These are phyloP conservation scores for Semicossyphus pulcher DNA, from an alignment of 2,113 vertebrate species.

Conservation along the genomic window DNA sequence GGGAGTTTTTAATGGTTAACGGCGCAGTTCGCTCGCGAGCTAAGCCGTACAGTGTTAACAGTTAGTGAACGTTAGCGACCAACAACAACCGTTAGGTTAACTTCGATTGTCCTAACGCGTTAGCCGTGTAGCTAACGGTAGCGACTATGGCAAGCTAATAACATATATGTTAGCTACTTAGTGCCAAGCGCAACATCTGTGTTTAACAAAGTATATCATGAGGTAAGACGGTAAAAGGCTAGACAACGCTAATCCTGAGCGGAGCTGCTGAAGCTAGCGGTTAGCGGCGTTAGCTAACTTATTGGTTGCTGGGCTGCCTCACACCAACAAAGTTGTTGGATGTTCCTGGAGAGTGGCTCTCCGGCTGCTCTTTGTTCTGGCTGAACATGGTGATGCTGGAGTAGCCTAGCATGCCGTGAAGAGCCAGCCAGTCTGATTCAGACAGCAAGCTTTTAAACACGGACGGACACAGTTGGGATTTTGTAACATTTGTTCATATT, in stretches of 20 bases:
- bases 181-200: background rate
- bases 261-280: slow-evolving; percentile 52
- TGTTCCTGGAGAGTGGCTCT: slow-evolving; percentile 73
- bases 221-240: background rate
- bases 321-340: slow-evolving; percentile 74
- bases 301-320: slow-evolving; percentile 42
- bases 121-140: slow-evolving; percentile 53
- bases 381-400: slow-evolving; percentile 50
- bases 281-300: slow-evolving; percentile 67
- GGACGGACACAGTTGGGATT: background rate
- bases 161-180: slow-evolving; percentile 8
- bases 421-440: slow-evolving; percentile 10
- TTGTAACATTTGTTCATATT: slow-evolving; percentile 30
- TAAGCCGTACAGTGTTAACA: slow-evolving; percentile 30
- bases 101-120: slow-evolving; percentile 71
- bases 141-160: slow-evolving; percentile 26
- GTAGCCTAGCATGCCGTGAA: slow-evolving; percentile 66
- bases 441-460: slow-evolving; percentile 10
- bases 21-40: slow-evolving; percentile 62
- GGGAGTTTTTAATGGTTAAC: slow-evolving; percentile 57
- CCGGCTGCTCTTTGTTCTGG: slow-evolving; percentile 78
- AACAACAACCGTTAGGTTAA: slow-evolving; percentile 64
- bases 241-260: slow-evolving; percentile 2
- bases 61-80: slow-evolving; percentile 61
- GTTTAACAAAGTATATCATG: slow-evolving; percentile 28